phyloP scores from a whole-genome alignment of 2,113 vertebrate species.

The Lichenostomus cassidix region DNA sequence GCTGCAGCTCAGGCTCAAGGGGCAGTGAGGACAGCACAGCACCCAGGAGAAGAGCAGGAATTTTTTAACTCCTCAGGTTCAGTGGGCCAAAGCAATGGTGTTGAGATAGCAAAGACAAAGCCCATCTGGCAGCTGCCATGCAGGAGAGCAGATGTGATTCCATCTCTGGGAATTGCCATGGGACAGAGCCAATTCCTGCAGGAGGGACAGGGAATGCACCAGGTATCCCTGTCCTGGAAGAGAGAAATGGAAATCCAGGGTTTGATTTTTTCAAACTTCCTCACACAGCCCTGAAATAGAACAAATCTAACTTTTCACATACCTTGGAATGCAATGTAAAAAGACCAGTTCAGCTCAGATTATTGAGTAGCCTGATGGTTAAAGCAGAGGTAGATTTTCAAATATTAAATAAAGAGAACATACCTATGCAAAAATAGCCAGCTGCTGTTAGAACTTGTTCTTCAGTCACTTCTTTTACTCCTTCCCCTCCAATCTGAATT shows the following conservation, averaged over 20 bases:
- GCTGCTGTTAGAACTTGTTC: background rate
- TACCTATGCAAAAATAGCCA: background rate
- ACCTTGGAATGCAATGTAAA: accelerated
- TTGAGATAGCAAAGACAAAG: background rate
- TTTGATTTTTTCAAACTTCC: background rate
- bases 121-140: background rate
- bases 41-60: background rate
- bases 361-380: background rate
- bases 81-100: background rate
- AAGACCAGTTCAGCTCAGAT: background rate
- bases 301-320: background rate
- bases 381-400: background rate
- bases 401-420: background rate
- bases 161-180: background rate
- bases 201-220: background rate
- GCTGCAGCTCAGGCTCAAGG: background rate
- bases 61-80: background rate
- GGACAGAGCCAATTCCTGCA: background rate
- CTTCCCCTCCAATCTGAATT: background rate
- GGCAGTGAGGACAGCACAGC: background rate
- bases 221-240: background rate
- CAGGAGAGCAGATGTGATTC: background rate
- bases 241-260: background rate
- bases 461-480: background rate
- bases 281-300: background rate